Evolutionary conservation across 2,113 vertebrate species (phyloP), one percentile per base, ranked within the genome.

Genomic region (Ceyx melanurus): DNA sequence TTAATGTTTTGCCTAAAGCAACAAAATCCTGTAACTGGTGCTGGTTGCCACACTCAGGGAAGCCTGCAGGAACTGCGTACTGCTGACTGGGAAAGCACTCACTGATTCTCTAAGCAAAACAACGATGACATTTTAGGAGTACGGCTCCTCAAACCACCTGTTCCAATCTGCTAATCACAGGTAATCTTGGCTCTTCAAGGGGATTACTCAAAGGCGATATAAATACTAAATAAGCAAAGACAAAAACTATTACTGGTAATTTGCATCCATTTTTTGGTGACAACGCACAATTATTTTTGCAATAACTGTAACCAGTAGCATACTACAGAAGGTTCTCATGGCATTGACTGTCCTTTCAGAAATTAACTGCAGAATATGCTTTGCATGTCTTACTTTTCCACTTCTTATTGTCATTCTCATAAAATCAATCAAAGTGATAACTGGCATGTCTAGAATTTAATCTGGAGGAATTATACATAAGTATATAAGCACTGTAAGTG

Each of bases 1-100:
- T 92, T 89, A n/a, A 86, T 33, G 85, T 48, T 91, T 86, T 75
- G 95, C 94, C 91, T 80, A 48, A 13, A 94, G 95, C 87, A 83
- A 88, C 82, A 74, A 45, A 89, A 68, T 45, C 68, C 53, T 2
- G 48, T 26, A 28, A 15, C 68, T 14, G 58, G 71, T 60, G 84
- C 91, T 76, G 89, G 51, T 31, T 65, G 75, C 89, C 61, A 22
- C 48, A 5, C 64, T 50, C 57, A 8, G 79, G 67, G 72, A 17
- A 88, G 79, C 75, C 84, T 88, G 82, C 72, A 88, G 92, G 91
- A 94, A 7, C n/a, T 35, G 61, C 74, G 28, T 37, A 65, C 60
- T 75, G 60, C 51, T 35, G 87, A 4, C 56, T 80, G 75, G 67
- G 51, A 89, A 94, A 77, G 71, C 57, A 12, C 81, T 93, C 84